These are phyloP conservation scores for Rhinogobius similis DNA, from an alignment of 2,113 vertebrate species.

Conservation along the genomic window DNA sequence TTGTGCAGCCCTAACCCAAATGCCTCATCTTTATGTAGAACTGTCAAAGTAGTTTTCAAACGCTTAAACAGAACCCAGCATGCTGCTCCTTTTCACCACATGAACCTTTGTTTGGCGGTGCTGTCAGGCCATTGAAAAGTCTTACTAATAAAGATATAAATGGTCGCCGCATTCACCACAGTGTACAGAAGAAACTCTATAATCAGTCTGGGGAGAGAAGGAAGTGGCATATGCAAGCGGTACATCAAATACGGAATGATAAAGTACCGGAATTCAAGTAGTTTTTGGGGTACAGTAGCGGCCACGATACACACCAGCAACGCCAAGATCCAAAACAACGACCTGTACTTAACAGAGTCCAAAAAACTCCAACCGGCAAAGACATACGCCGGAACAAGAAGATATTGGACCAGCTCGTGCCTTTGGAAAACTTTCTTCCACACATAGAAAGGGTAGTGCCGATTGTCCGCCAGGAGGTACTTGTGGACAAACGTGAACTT, in stretches of 20 bases:
- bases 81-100: constrained; percentile 96
- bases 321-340: constrained; percentile 87
- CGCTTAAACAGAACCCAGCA: neutral
- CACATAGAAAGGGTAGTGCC: constrained; percentile 94
- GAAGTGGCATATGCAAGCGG: constrained; percentile 87
- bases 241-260: constrained; percentile 94
- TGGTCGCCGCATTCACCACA: constrained; percentile 82
- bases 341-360: constrained; percentile 86
- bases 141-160: constrained; percentile 88
- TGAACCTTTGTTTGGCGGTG: constrained; percentile 88
- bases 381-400: constrained; percentile 87
- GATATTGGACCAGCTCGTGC: constrained; percentile 83
- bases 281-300: constrained; percentile 88
- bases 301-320: constrained; percentile 83
- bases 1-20: too few species aligned
- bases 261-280: constrained; percentile 97
- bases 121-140: constrained; percentile 89
- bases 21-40: neutral
- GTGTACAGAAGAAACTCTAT: constrained; percentile 85
- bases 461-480: constrained; percentile 95
- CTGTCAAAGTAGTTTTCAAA: neutral
- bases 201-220: constrained; percentile 80
- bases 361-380: constrained; percentile 90
- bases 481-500: constrained; percentile 91
- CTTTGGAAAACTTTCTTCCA: constrained; percentile 91